Evolutionary conservation across 2,888 invertebrate genomes (phyloP).

Genomic region (Lissocephala sabroskyi): DNA sequence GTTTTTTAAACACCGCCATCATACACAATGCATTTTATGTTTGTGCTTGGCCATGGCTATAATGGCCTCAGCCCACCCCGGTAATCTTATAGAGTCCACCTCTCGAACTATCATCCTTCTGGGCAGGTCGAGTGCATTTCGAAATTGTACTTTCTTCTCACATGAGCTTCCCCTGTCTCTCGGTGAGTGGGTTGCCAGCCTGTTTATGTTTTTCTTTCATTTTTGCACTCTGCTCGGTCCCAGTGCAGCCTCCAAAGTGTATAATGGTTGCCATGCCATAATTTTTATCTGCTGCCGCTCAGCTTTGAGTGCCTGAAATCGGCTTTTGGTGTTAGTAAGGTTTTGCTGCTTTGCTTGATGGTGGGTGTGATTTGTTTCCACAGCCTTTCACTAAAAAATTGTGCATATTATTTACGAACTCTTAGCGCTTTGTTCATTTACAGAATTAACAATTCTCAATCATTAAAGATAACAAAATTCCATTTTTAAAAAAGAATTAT

Average conservation of each 20-base stretch:
- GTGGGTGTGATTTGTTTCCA: too few relatives aligned
- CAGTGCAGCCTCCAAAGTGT: too few relatives aligned
- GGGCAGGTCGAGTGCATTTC: not conserved
- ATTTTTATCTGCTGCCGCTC: constrained; percentile 49
- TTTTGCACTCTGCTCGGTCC: too few relatives aligned
- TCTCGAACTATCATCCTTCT: constrained; percentile 29
- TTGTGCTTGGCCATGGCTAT: constrained; percentile 51
- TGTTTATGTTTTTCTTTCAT: constrained; percentile 15
- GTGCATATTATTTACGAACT: too few relatives aligned
- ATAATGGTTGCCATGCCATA: constrained; percentile 49
- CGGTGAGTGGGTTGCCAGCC: not conserved
- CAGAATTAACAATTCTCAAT: too few relatives aligned
- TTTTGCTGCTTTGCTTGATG: constrained; percentile 2
- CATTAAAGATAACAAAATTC: too few relatives aligned
- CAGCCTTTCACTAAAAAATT: too few relatives aligned
- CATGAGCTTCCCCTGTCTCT: too few relatives aligned
- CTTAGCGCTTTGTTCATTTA: too few relatives aligned
- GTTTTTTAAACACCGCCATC: constrained; percentile 29
- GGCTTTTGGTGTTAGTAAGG: constrained; percentile 43
- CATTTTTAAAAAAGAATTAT: too few relatives aligned
- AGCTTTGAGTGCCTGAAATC: constrained; percentile 35
- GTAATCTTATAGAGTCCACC: not conserved
- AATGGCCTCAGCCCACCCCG: constrained; percentile 37
- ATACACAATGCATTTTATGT: constrained; percentile 51
- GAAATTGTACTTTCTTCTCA: not conserved